Conservation (phyloP, 2,797 vertebrate species). For the Pipistrellus pygmaeus region DNA sequence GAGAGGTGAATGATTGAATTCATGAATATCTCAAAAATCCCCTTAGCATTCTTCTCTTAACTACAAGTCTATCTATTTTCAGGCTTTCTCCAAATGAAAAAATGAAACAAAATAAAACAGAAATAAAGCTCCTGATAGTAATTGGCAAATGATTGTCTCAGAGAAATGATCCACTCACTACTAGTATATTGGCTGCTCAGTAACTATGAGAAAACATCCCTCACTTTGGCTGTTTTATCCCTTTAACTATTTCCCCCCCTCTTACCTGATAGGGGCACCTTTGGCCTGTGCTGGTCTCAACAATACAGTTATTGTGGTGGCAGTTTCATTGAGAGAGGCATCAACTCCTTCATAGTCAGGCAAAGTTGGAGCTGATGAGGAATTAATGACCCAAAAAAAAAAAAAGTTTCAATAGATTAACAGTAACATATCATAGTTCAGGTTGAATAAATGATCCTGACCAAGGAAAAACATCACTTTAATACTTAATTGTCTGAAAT, state of each 20-base stretch:
- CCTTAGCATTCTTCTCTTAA: constrained; percentile 57
- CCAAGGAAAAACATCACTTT: constrained; percentile 40
- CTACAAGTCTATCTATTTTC: background rate
- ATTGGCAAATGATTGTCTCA: constrained; percentile 42
- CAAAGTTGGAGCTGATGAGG: constrained; percentile 93
- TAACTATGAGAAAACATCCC: background rate
- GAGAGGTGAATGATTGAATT: constrained; percentile 61
- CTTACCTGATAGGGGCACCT: constrained; percentile 98
- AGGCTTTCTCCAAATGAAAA: constrained; percentile 69
- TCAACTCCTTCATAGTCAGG: constrained; percentile 97
- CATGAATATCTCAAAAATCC: constrained; percentile 61
- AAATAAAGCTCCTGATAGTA: background rate
- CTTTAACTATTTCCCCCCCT: background rate
- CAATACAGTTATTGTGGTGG: constrained; percentile 98
- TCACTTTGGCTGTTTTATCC: background rate
- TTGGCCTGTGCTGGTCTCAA: constrained; percentile 98
- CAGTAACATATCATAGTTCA: background rate
- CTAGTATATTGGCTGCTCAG: background rate
- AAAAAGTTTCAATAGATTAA: constrained; percentile 67
- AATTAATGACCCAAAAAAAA: constrained; percentile 29
- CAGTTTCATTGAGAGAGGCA: constrained; percentile 97
- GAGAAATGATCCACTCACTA: constrained; percentile 33
- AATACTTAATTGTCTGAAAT: constrained; percentile 39
- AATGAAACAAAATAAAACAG: constrained; percentile 30
- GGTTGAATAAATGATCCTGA: constrained; percentile 11